A percentile compares a stretch with the other conserved stretches of the same genome.
Evolutionary conservation across 1,140 invertebrate species (phyloP).

Genomic region (Trialeurodes vaporariorum): DNA sequence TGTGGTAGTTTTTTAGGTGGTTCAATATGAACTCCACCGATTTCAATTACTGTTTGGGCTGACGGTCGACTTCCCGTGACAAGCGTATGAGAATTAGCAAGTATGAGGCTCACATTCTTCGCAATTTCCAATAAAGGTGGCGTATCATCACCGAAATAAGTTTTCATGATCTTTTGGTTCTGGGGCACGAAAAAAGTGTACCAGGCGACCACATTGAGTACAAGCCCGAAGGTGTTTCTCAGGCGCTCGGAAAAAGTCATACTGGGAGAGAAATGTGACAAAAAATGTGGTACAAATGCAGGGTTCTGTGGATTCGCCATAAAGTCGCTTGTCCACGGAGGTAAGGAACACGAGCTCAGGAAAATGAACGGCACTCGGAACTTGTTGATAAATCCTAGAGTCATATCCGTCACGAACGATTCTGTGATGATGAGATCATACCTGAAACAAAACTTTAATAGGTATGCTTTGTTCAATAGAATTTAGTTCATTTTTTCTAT

Average conservation of each 20-base stretch:
- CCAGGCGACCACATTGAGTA: neutral
- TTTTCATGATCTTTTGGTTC: slow-evolving; percentile 23
- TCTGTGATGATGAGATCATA: slow-evolving; percentile 30
- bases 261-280: too few relatives aligned
- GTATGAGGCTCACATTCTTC: too few relatives aligned
- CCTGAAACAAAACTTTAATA: too few relatives aligned
- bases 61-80: slow-evolving; percentile 15
- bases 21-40: slow-evolving; percentile 31
- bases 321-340: slow-evolving; percentile 47
- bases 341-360: slow-evolving; percentile 40
- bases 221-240: slow-evolving; percentile 6
- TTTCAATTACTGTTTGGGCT: slow-evolving; percentile 25
- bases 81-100: neutral
- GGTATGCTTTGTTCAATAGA: too few relatives aligned
- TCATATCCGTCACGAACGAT: slow-evolving; percentile 22
- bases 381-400: slow-evolving; percentile 26
- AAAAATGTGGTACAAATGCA: too few relatives aligned
- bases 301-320: too few relatives aligned
- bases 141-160: slow-evolving; percentile 17
- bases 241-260: slow-evolving; percentile 19
- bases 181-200: slow-evolving; percentile 1
- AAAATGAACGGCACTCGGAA: slow-evolving; percentile 41
- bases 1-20: slow-evolving; percentile 24
- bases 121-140: too few relatives aligned
- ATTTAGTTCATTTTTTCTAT: too few relatives aligned